Conservation (phyloP, 2,797 vertebrate species). For the Acanthopagrus latus region DNA sequence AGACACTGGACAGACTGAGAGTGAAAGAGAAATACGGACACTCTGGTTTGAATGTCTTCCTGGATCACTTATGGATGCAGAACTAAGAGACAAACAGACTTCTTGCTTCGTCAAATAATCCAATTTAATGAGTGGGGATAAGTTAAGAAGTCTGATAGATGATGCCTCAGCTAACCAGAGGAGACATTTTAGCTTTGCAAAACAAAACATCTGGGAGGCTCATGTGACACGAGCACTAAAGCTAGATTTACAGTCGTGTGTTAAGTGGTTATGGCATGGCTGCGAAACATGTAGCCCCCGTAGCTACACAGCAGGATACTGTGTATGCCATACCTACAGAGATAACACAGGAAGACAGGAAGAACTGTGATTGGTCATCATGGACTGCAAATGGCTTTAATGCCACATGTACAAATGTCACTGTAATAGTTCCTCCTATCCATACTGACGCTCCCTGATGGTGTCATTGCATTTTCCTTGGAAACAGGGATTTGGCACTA, state of each 20-base stretch:
- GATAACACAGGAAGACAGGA: neutral
- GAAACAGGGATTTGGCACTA: neutral
- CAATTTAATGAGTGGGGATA: constrained; percentile 43
- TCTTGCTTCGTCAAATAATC: constrained; percentile 44
- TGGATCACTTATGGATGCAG: constrained; percentile 72
- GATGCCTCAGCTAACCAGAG: constrained; percentile 14
- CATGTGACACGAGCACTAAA: neutral
- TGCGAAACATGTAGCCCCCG: neutral
- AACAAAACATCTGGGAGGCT: constrained; percentile 22
- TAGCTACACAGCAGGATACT: neutral
- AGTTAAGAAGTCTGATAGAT: constrained; percentile 34
- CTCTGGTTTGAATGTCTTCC: constrained; percentile 73
- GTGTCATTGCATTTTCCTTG: neutral
- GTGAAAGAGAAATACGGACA: constrained; percentile 71
- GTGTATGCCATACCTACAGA: neutral
- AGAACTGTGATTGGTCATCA: neutral
- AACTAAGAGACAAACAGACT: constrained; percentile 51
- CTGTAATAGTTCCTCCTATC: neutral
- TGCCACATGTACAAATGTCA: neutral
- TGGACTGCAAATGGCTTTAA: neutral
- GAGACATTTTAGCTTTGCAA: constrained; percentile 16
- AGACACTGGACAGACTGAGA: constrained; percentile 72
- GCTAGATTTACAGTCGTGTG: neutral
- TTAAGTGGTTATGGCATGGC: neutral
- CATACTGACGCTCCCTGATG: no score